These are phyloP conservation scores for Drosophila auraria DNA, from an alignment of 1,140 invertebrate genomes.

Conservation along the genomic window DNA sequence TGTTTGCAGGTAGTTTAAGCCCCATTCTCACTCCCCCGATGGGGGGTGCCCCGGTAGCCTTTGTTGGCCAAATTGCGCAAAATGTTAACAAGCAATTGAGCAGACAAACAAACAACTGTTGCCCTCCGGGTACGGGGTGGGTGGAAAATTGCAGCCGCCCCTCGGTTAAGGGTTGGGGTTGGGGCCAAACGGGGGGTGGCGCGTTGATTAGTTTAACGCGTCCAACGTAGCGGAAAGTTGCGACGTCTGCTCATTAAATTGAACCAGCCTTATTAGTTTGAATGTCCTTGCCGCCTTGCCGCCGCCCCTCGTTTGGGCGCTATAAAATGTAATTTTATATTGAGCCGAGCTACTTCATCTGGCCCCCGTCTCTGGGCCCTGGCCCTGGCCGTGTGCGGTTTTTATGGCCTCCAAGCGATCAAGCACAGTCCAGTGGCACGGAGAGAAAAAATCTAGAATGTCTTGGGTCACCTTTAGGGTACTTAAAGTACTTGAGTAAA, in stretches of 20 bases:
- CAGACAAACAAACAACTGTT: conserved; percentile 82
- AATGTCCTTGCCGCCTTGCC: conserved; percentile 57
- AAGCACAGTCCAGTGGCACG: conserved; percentile 22
- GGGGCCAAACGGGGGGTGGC: background rate
- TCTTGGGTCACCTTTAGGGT: too few relatives aligned
- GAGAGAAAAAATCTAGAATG: background rate
- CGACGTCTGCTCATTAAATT: conserved; percentile 80
- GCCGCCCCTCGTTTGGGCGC: conserved; percentile 19
- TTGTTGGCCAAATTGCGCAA: conserved; percentile 75
- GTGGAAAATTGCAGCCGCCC: conserved; percentile 6
- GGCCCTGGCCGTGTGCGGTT: conserved; percentile 31
- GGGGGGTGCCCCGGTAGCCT: background rate
- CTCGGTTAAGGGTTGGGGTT: background rate
- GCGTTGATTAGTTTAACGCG: conserved; percentile 83
- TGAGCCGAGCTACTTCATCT: conserved; percentile 39
- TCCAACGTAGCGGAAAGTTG: conserved; percentile 79
- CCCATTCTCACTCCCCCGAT: background rate
- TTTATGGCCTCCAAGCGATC: conserved; percentile 56
- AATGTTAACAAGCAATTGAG: conserved; percentile 84
- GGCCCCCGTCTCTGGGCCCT: too few relatives aligned
- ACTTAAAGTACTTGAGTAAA: too few relatives aligned
- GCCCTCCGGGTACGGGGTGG: conserved; percentile 13
- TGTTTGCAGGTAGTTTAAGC: conserved; percentile 80
- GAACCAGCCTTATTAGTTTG: conserved; percentile 76
- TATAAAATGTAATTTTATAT: conserved; percentile 74